Base-by-base conservation (phyloP, 2,888 invertebrate genomes). In the Octonoba sinensis region DNA sequence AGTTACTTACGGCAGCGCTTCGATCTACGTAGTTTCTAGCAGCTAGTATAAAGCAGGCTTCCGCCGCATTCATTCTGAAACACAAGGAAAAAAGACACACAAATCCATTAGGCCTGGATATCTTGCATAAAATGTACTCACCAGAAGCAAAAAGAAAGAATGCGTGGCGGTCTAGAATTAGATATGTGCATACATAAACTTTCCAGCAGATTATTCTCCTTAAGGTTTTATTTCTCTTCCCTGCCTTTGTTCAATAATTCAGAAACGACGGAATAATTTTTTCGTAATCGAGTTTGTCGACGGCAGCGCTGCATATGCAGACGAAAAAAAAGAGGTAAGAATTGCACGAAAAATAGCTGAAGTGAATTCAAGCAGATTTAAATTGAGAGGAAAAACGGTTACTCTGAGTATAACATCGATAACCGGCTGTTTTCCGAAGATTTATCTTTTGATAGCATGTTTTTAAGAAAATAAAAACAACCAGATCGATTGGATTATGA, bases 11-110 rank as follows among this genome's bases (percentile, higher is more conserved):
- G 83, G 97, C 97, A 73, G 97, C 97, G 71, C 96, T 95, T 91
- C 96, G 96, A 88, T 98, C 97, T 15, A 95, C 95, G 88, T 97
- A 97, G 90, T 96, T 97, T 86, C 98, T 92, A 4, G 98, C 97
- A 1, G 98, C 97, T 57, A 99, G 91, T 86, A 99, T 95, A 88
- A 99, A 99, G 88, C 98, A 98, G 0, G 98, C 97, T 88, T 97
- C 96, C 0, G 99, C 97, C 87, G 97, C 97, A 88, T 95, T 96
- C 95, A 99, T 97, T 85, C 98, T 89, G 84, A 4, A 85, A 75
- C 73, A 84, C n/a, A 73, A 49, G 46, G 57, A 20, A 51, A 67
- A 36, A 46, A 47, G 6, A 57, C 44, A 49, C 47, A 22, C 4
- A 64, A 62, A 20, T 46, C 18, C n/a, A 64, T 18, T 56, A 47